Evolutionary conservation across 2,888 invertebrate genomes (phyloP).

Genomic region (Flexamia atlantica): DNA sequence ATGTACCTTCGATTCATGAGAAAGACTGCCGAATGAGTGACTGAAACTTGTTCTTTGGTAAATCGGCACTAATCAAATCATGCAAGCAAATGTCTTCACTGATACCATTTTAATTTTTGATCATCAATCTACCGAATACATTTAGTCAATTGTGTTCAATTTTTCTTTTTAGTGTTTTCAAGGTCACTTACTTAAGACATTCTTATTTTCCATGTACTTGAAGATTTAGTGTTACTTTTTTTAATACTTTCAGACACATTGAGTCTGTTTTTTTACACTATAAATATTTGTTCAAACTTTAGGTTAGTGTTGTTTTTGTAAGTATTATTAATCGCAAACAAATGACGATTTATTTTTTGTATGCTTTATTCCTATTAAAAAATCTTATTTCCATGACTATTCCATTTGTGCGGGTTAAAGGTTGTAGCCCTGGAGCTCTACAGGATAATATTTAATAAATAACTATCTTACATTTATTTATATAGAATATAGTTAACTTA

Average conservation of each 20-base stretch:
- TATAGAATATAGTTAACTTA: conserved; percentile 23
- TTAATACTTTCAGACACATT: conserved; percentile 18
- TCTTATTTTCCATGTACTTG: conserved; percentile 36
- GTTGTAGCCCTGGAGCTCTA: conserved; percentile 6
- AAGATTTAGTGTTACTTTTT: conserved; percentile 33
- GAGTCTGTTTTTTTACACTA: conserved; percentile 33
- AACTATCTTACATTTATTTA: conserved; percentile 30
- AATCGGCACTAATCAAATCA: background rate
- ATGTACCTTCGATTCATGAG: background rate
- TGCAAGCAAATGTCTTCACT: background rate
- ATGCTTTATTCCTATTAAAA: conserved; percentile 32
- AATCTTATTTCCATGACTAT: conserved; percentile 56
- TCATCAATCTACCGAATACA: background rate
- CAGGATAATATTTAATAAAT: background rate
- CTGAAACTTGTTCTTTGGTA: background rate
- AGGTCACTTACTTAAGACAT: conserved; percentile 41
- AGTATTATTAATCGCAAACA: conserved; percentile 47
- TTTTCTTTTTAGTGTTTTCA: conserved; percentile 15
- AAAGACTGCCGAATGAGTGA: background rate
- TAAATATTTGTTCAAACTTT: conserved; percentile 31
- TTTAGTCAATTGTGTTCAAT: conserved; percentile 27
- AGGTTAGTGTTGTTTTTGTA: conserved; percentile 48
- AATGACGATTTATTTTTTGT: conserved; percentile 44
- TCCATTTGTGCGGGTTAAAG: conserved; percentile 33
- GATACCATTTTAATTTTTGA: background rate